phyloP scores from a whole-genome alignment of 92 coral and sea anemone species.

The Diadumene lineata region DNA sequence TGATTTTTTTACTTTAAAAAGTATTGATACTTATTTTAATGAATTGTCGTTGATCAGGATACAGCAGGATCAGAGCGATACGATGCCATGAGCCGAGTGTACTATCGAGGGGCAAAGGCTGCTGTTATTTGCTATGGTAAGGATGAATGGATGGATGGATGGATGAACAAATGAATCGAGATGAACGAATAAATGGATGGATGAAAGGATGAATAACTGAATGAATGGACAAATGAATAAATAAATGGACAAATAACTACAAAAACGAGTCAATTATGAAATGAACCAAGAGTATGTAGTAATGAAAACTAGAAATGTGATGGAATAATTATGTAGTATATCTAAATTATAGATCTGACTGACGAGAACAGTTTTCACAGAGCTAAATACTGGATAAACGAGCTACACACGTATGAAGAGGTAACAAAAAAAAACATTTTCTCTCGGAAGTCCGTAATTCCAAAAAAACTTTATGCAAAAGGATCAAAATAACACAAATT shows the following conservation, averaged over 20 bases:
- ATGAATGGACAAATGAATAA: neutral
- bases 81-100: constrained; percentile 95
- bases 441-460: no score
- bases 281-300: no score
- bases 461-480: no score
- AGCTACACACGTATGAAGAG: constrained; percentile 91
- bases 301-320: no score
- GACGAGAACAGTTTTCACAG: constrained; percentile 85
- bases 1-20: no score
- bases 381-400: constrained; percentile 93
- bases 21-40: no score
- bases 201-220: neutral
- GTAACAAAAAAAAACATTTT: no score
- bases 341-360: constrained; percentile 57
- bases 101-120: constrained; percentile 96
- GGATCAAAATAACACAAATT: no score
- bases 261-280: neutral
- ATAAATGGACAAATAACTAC: neutral
- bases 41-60: constrained; percentile 41
- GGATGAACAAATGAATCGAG: no score
- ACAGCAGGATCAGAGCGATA: constrained; percentile 95
- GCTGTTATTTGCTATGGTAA: constrained; percentile 95
- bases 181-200: neutral
- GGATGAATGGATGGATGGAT: constrained; percentile 2
- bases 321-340: no score